phyloP scores from a whole-genome alignment of 2,113 vertebrate genomes.

The Aplodontia rufa region DNA sequence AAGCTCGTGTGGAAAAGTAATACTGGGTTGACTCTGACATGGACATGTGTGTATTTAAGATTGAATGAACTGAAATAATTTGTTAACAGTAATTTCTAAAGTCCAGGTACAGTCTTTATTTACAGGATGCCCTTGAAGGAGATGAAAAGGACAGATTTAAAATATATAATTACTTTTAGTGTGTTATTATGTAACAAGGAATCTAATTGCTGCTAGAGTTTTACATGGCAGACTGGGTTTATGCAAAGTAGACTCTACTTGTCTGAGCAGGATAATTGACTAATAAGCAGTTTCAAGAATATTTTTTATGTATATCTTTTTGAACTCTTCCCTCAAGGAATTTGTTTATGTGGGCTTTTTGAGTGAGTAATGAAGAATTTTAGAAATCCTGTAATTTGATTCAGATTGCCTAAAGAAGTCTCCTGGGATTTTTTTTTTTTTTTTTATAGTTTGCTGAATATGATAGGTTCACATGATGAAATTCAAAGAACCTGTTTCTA shows the following conservation, averaged over 20 bases:
- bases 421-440: not conserved
- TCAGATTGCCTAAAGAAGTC: conserved; percentile 28
- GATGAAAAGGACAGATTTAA: conserved; percentile 59
- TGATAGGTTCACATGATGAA: not conserved
- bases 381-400: conserved; percentile 38
- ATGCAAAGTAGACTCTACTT: conserved; percentile 60
- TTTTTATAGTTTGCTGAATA: not conserved
- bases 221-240: conserved; percentile 54
- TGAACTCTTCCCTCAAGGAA: conserved; percentile 36
- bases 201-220: conserved; percentile 53
- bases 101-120: conserved; percentile 50
- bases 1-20: conserved; percentile 35
- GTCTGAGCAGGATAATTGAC: conserved; percentile 59
- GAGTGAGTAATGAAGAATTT: conserved; percentile 42
- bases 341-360: conserved; percentile 55
- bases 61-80: conserved; percentile 18
- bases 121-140: conserved; percentile 54
- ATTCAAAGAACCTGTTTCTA: conserved; percentile 35
- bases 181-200: conserved; percentile 44
- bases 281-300: conserved; percentile 64
- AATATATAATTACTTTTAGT: conserved; percentile 54
- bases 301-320: conserved; percentile 57
- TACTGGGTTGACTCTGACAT: not conserved
- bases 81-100: conserved; percentile 50
- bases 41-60: conserved; percentile 20